Base-by-base conservation (phyloP, 2,888 invertebrate genomes). In the Taphrorychus bicolor region DNA sequence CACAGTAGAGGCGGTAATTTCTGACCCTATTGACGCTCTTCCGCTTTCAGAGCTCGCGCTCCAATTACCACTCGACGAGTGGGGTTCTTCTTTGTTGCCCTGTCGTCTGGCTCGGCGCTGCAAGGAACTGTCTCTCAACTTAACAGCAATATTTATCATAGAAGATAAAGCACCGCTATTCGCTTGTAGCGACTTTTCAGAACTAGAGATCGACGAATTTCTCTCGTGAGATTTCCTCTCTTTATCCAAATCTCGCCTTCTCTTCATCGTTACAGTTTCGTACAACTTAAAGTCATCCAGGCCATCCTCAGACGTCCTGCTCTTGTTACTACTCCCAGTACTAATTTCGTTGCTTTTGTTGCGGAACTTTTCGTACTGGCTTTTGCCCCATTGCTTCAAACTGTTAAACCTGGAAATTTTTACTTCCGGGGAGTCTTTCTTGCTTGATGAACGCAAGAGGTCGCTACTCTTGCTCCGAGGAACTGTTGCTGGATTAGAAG, bases 21-120 rank as follows among this genome's bases (percentile, higher is more conserved):
- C 93, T 54, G 93, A 93, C 70, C 92, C 93, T 68, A 94, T 91
- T 60, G 93, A 93, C 3, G 93, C 92, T 69, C 94, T 85, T 17
- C 94, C 94, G 59, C 93, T 94, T 81, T 94, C 94, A 0, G 94
- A 94, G 78, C 95, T 95, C 1, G 94, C 95, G 73, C 94, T 94
- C 97, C 97, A 97, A 82, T 97, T 96, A 41, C 97, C 97, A 76
- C 93, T 92, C 11, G 94, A 94, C 1, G 95, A 95, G 82, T 95
- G 92, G 32, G 91, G 91, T 77, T 94, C 93, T 71, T 94, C 94
- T 80, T 90, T 91, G 59, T 84, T 83, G 51, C 87, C 89, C 40
- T 87, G 87, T 70, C 91, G 85, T 67, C 92, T 84, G 76, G 90
- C 86, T 71, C 92, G 84, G 74, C 91, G 87, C 80, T 91, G 89